Conservation (phyloP, 1,140 invertebrate genomes). For the Bombyx mori region ASM3026992v2 NC_085115.1:4249501-4250000, state of each 20-base stretch:
- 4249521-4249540: too few relatives aligned
- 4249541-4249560: too few relatives aligned
- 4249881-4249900: too few relatives aligned
- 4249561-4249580: too few relatives aligned
- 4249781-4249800: conserved; percentile 38
- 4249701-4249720: conserved; percentile 27
- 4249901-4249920: too few relatives aligned
- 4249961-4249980: too few relatives aligned
- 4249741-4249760: conserved; percentile 43
- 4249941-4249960: too few relatives aligned
- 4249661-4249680: conserved; percentile 26
- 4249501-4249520: too few relatives aligned
- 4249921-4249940: too few relatives aligned
- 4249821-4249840: background rate
- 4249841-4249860: background rate
- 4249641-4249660: conserved; percentile 11
- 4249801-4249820: conserved; percentile 3
- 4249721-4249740: conserved; percentile 46
- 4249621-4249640: conserved; percentile 7
- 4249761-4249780: conserved; percentile 58
- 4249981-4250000: too few relatives aligned
- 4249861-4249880: too few relatives aligned
- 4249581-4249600: too few relatives aligned
- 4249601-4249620: background rate
- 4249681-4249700: conserved; percentile 44